phyloP scores from a whole-genome alignment of 2,797 vertebrate genomes.

The Tragopan temminckii region DNA sequence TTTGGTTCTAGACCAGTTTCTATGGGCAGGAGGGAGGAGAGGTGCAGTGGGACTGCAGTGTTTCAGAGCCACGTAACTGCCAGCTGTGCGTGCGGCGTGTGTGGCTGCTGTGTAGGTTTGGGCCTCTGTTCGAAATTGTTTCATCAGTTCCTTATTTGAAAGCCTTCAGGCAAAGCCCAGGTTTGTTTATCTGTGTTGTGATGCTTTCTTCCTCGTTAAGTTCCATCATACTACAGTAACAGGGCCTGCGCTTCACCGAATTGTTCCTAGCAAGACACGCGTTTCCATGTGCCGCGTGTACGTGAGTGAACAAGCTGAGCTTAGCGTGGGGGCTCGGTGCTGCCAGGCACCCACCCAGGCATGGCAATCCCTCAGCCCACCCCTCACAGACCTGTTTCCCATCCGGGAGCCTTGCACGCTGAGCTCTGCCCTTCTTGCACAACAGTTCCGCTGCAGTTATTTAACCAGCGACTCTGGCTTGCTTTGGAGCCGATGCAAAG shows the following conservation, averaged over 20 bases:
- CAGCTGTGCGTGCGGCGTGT: not conserved
- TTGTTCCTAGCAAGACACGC: not conserved
- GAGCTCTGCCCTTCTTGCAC: not conserved
- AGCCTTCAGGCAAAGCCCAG: not conserved
- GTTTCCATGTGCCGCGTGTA: not conserved
- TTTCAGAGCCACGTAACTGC: not conserved
- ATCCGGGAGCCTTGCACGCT: not conserved
- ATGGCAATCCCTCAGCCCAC: not conserved
- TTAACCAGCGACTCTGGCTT: not conserved
- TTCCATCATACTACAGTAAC: not conserved
- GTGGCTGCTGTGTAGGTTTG: not conserved
- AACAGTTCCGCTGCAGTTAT: not conserved
- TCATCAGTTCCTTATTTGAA: not conserved
- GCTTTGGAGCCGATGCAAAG: constrained; percentile 14
- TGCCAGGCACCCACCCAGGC: not conserved
- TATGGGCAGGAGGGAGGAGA: not conserved
- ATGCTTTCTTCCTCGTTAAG: not conserved
- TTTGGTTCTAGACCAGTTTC: not conserved
- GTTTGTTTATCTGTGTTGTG: not conserved
- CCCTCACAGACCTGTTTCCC: not conserved
- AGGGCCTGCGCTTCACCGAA: not conserved
- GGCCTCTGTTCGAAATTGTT: not conserved
- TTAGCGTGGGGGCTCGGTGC: not conserved
- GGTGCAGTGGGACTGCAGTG: rapidly evolving
- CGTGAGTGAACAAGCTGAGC: no score